Conservation (phyloP, 1,140 invertebrate genomes). For the Hesperophylax magnus region DNA sequence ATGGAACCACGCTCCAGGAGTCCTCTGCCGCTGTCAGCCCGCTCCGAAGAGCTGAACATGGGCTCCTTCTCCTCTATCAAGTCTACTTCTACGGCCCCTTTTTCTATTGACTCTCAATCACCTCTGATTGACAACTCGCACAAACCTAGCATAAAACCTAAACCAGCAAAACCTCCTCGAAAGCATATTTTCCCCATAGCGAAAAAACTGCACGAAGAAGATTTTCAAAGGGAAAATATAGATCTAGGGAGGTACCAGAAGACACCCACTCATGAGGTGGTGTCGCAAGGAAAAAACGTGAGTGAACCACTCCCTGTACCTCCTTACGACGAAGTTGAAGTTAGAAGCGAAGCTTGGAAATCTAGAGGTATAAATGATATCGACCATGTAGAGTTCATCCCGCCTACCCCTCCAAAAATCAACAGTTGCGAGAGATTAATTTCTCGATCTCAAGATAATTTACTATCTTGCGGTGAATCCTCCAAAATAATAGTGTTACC, state of each 20-base stretch:
- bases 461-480: slow-evolving; percentile 65
- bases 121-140: slow-evolving; percentile 60
- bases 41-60: slow-evolving; percentile 67
- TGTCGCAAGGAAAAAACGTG: slow-evolving; percentile 60
- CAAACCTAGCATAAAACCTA: slow-evolving; percentile 71
- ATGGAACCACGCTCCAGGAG: slow-evolving; percentile 85
- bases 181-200: slow-evolving; percentile 68
- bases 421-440: slow-evolving; percentile 67
- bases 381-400: slow-evolving; percentile 73
- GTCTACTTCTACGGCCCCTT: slow-evolving; percentile 64
- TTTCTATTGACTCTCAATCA: slow-evolving; percentile 61
- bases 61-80: slow-evolving; percentile 68
- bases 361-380: slow-evolving; percentile 81
- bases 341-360: slow-evolving; percentile 82
- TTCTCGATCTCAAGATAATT: slow-evolving; percentile 68
- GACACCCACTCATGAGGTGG: slow-evolving; percentile 67
- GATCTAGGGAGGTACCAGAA: slow-evolving; percentile 67
- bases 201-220: slow-evolving; percentile 63
- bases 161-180: slow-evolving; percentile 77
- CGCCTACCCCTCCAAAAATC: slow-evolving; percentile 62
- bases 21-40: slow-evolving; percentile 79
- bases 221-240: slow-evolving; percentile 64
- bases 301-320: slow-evolving; percentile 55
- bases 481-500: slow-evolving; percentile 68
- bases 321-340: slow-evolving; percentile 79